Evolutionary conservation across 2,797 vertebrate species (phyloP).

Genomic region (Siniperca obscura): DNA sequence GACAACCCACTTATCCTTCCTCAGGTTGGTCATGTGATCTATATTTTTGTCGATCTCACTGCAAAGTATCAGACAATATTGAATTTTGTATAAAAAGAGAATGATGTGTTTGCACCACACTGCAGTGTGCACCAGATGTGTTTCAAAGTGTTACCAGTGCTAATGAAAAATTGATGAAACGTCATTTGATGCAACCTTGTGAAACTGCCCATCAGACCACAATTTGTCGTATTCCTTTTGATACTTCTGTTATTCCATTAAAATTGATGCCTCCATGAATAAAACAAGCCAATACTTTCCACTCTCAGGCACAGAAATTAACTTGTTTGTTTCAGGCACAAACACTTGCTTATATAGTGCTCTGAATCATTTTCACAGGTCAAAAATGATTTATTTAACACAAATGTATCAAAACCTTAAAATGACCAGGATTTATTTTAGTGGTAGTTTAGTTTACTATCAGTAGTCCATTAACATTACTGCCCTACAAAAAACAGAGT

Average conservation of each 20-base stretch:
- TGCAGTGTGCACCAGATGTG: constrained; percentile 38
- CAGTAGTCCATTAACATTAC: neutral
- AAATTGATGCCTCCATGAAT: constrained; percentile 52
- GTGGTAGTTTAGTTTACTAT: neutral
- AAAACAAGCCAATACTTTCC: constrained; percentile 49
- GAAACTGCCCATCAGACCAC: constrained; percentile 64
- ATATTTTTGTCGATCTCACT: constrained; percentile 99
- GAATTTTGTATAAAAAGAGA: constrained; percentile 7
- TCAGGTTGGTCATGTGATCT: constrained; percentile 95
- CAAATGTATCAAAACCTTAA: constrained; percentile 1
- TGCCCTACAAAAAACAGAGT: neutral
- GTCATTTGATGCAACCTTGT: constrained; percentile 71
- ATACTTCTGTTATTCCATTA: constrained; percentile 43
- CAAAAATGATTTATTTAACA: neutral
- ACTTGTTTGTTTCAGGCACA: constrained; percentile 3
- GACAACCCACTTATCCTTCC: constrained; percentile 95
- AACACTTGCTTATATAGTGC: constrained; percentile 13
- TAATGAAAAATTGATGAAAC: constrained; percentile 62
- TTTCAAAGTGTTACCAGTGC: constrained; percentile 51
- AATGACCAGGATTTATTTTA: neutral
- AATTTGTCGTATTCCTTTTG: constrained; percentile 53
- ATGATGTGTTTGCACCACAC: constrained; percentile 20
- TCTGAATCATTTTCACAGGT: constrained; percentile 20
- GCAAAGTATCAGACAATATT: constrained; percentile 72
- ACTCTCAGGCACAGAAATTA: constrained; percentile 16